These are phyloP conservation scores for Anticlea derivata DNA, from an alignment of 2,888 invertebrate species.

Conservation along the genomic window DNA sequence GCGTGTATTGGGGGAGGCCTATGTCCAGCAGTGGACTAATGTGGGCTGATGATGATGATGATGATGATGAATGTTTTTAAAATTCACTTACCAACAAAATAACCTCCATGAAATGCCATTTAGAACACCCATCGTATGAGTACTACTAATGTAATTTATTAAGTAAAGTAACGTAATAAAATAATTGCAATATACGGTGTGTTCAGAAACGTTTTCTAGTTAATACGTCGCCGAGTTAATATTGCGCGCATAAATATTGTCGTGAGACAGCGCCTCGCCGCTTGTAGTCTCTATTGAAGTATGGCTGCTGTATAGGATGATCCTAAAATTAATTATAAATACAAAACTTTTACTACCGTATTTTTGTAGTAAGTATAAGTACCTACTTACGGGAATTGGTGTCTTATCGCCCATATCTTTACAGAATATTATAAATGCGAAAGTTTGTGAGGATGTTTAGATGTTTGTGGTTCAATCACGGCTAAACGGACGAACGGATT, in stretches of 20 bases:
- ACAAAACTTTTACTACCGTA: not conserved
- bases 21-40: no score
- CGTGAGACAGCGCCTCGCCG: constrained; percentile 75
- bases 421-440: no score
- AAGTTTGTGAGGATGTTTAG: no score
- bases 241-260: constrained; percentile 83
- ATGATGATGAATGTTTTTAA: no score
- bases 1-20: no score
- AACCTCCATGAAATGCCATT: no score
- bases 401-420: no score
- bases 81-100: not conserved
- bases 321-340: constrained; percentile 9
- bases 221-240: constrained; percentile 76
- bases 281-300: constrained; percentile 80
- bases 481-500: no score
- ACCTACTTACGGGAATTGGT: no score
- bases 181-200: constrained; percentile 28
- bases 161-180: constrained; percentile 30
- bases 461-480: no score
- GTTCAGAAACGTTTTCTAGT: constrained; percentile 61
- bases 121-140: not conserved
- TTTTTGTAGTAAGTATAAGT: no score
- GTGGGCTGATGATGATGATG: no score
- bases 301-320: constrained; percentile 66
- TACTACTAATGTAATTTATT: constrained; percentile 19